Evolutionary conservation across 2,113 vertebrate species (phyloP).

Genomic region (Pygoscelis adeliae): DNA sequence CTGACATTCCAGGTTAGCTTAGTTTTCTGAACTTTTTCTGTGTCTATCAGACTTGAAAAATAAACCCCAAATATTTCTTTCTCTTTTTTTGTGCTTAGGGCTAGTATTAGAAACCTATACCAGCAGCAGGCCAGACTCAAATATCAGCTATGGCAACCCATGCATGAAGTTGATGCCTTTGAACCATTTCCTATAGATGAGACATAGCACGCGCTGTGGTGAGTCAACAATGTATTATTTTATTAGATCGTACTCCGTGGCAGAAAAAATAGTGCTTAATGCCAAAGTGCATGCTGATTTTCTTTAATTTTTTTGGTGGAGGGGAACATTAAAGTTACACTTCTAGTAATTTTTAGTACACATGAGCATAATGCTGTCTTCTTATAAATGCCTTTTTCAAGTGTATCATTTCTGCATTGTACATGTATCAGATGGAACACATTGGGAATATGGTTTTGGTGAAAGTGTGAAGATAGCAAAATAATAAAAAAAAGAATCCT

Average conservation of each 20-base stretch:
- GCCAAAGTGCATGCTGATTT: background rate
- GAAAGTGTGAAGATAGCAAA: background rate
- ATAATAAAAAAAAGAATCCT: background rate
- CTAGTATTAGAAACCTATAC: slow-evolving; percentile 54
- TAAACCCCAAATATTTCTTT: background rate
- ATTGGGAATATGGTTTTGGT: background rate
- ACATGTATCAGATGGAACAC: background rate
- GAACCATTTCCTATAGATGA: slow-evolving; percentile 70
- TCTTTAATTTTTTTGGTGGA: background rate
- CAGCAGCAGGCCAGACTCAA: slow-evolving; percentile 22
- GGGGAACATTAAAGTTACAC: background rate
- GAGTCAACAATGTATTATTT: slow-evolving; percentile 40
- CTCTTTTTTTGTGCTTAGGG: slow-evolving; percentile 51
- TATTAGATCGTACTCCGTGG: background rate
- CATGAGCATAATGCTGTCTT: background rate
- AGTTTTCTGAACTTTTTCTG: background rate
- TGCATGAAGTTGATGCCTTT: slow-evolving; percentile 69
- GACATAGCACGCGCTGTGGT: slow-evolving; percentile 66
- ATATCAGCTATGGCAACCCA: slow-evolving; percentile 64
- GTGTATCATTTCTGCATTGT: background rate
- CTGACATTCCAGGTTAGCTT: background rate
- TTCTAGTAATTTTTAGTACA: background rate
- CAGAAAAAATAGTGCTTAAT: background rate
- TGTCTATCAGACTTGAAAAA: background rate
- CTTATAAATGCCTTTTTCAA: background rate